A percentile compares a stretch with the other conserved stretches of the same genome.
Evolutionary conservation across 2,888 invertebrate species (phyloP).

Genomic region (Ctena decussata): DNA sequence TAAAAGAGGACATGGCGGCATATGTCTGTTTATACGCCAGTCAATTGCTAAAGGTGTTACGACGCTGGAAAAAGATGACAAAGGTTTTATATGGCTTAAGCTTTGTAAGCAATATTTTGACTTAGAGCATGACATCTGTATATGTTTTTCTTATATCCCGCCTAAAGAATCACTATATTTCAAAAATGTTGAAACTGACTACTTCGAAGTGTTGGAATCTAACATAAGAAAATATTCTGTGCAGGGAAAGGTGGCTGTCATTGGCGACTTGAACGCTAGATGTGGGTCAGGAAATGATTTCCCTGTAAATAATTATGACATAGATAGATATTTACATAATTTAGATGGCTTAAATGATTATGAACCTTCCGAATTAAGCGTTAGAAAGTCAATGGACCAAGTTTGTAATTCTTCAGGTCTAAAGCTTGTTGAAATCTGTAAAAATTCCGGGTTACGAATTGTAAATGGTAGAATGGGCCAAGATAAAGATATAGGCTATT

Average conservation of each 20-base stretch:
- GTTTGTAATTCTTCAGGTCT: not conserved
- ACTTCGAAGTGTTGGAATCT: conserved; percentile 9
- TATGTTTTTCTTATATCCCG: not conserved
- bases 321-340: not conserved
- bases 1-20: not conserved
- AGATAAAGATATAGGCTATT: too few relatives aligned
- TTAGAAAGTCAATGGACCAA: not conserved
- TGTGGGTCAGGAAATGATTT: not conserved
- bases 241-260: conserved; percentile 2
- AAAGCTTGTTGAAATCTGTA: too few relatives aligned
- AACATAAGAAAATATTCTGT: not conserved
- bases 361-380: not conserved
- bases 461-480: too few relatives aligned
- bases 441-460: too few relatives aligned
- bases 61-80: not conserved
- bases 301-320: too few relatives aligned
- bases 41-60: not conserved
- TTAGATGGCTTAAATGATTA: not conserved
- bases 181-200: not conserved
- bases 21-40: not conserved
- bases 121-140: not conserved
- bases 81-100: not conserved
- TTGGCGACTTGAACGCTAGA: conserved; percentile 22
- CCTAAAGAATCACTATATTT: conserved; percentile 10
- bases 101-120: not conserved